Evolutionary conservation across 2,888 invertebrate genomes (phyloP).

Genomic region (Cylloceria caligata): DNA sequence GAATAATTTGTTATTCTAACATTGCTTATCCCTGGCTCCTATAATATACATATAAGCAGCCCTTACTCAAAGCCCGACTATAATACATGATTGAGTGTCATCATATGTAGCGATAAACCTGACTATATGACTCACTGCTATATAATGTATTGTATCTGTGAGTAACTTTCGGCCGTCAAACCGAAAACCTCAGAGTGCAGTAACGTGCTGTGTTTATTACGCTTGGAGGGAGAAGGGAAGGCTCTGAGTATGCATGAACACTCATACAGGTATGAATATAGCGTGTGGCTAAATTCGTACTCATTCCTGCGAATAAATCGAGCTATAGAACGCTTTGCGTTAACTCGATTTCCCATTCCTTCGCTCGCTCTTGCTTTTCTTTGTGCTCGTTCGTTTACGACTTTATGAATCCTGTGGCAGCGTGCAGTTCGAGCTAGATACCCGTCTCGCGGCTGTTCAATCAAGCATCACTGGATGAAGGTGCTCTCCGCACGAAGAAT

Average conservation of each 20-base stretch:
- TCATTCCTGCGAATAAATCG: constrained; percentile 15
- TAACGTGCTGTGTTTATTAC: constrained; percentile 24
- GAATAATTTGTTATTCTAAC: too few species aligned
- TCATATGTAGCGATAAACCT: too few species aligned
- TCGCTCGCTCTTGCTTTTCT: too few species aligned
- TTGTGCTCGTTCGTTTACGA: constrained; percentile 6
- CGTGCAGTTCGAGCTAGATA: background rate
- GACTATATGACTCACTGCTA: background rate
- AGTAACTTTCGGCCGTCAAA: background rate
- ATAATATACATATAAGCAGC: too few species aligned
- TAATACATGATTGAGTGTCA: too few species aligned
- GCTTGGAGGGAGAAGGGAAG: background rate
- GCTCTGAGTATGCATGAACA: background rate
- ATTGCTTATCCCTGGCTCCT: too few species aligned
- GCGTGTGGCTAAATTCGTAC: constrained; percentile 5
- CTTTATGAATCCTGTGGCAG: constrained; percentile 20
- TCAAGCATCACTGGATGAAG: background rate
- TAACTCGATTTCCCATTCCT: constrained; percentile 11
- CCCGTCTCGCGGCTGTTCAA: constrained; percentile 1
- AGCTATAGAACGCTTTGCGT: constrained; percentile 1
- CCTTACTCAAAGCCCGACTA: too few species aligned
- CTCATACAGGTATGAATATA: constrained; percentile 9
- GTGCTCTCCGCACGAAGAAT: background rate
- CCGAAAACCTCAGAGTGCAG: constrained; percentile 25
- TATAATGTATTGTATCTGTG: background rate